Evolutionary conservation across 1,140 invertebrate genomes (phyloP).

Genomic region (Episyrphus balteatus): DNA sequence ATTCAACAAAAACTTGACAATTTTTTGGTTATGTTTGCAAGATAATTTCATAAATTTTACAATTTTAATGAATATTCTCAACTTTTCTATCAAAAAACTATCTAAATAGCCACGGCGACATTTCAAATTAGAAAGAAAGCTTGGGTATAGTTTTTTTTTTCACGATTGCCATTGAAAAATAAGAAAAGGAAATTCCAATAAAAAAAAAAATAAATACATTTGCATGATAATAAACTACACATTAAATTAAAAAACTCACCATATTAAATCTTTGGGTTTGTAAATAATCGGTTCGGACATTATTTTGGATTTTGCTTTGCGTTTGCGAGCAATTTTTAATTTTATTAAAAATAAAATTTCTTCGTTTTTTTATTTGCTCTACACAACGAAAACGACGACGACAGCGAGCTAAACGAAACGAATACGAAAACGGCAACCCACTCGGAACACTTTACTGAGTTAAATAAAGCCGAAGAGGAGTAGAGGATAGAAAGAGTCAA

Average conservation of each 20-base stretch:
- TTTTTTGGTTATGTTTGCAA: neutral
- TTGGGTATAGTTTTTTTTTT: constrained; percentile 8
- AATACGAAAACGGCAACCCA: no score
- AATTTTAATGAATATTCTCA: no score
- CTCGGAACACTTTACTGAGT: no score
- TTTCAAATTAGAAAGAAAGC: constrained; percentile 1
- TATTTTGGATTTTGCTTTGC: no score
- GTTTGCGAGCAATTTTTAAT: no score
- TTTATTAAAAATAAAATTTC: no score
- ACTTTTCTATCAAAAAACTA: neutral
- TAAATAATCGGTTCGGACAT: constrained; percentile 26
- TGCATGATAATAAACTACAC: neutral
- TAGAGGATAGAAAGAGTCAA: no score
- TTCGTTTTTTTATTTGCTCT: no score
- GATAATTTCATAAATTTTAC: neutral
- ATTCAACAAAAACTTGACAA: neutral
- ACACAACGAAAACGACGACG: no score
- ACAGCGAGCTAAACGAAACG: no score
- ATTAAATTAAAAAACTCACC: constrained; percentile 15
- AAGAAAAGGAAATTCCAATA: neutral
- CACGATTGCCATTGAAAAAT: neutral
- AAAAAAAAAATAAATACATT: neutral
- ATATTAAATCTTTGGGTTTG: constrained; percentile 34
- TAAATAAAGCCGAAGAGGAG: no score
- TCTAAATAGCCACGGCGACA: neutral